Conservation (phyloP, 2,113 vertebrate genomes). For the Colistium nudipinnis region DNA sequence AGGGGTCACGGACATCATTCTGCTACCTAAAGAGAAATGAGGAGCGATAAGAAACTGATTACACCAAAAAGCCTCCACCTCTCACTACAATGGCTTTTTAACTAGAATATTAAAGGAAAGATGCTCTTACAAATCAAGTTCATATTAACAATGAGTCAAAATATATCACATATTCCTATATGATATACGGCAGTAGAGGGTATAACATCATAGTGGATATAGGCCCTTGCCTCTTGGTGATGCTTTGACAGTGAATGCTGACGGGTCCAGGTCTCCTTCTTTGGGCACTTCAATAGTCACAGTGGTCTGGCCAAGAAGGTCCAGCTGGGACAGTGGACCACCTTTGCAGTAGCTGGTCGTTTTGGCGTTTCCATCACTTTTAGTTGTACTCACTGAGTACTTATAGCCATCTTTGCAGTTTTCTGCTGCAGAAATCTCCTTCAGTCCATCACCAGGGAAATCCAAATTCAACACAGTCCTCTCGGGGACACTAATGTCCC, state of each 20-base stretch:
- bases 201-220: background rate
- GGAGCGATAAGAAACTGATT: background rate
- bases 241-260: constrained; percentile 79
- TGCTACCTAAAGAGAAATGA: constrained; percentile 46
- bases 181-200: too few species aligned
- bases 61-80: background rate
- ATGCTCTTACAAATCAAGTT: background rate
- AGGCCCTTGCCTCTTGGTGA: constrained; percentile 82
- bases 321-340: constrained; percentile 79
- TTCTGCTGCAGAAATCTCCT: constrained; percentile 66
- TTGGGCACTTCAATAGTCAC: constrained; percentile 80
- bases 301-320: constrained; percentile 77
- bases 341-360: constrained; percentile 85
- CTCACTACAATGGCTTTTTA: background rate
- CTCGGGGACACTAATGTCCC: constrained; percentile 81
- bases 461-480: constrained; percentile 80
- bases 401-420: constrained; percentile 74
- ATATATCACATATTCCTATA: background rate
- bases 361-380: constrained; percentile 35
- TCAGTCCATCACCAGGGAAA: constrained; percentile 77
- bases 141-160: background rate
- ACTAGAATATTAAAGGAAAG: background rate
- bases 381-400: constrained; percentile 77
- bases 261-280: constrained; percentile 62
- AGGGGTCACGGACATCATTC: constrained; percentile 54